Percentiles rank a stretch among this genome's conserved stretches.
Evolutionary conservation across 2,113 vertebrate genomes (phyloP).

Genomic region (Morone chrysops): DNA sequence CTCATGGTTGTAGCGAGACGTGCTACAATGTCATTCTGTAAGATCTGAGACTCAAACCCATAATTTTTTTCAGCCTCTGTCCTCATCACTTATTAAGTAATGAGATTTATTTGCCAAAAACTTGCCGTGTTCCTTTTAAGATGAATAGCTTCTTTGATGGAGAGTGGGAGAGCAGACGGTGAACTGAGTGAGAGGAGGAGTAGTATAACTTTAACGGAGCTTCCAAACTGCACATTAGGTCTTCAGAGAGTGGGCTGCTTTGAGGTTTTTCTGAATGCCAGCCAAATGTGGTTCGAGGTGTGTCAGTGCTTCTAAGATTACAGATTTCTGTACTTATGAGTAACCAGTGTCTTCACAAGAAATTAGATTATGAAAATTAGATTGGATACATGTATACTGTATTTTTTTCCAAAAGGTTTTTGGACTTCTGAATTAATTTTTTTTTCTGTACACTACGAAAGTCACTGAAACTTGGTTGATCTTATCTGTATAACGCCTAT

Average conservation of each 20-base stretch:
- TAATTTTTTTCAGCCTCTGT: not conserved
- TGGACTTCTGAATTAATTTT: too few relatives aligned
- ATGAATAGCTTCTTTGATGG: conserved; percentile 13
- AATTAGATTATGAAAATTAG: not conserved
- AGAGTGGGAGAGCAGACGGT: not conserved
- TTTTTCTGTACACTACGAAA: too few relatives aligned
- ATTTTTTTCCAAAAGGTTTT: too few relatives aligned
- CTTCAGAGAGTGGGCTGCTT: conserved; percentile 11
- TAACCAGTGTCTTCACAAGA: not conserved
- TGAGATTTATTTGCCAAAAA: conserved; percentile 12
- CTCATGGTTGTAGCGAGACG: too few relatives aligned
- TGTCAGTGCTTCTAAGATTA: not conserved
- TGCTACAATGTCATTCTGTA: not conserved
- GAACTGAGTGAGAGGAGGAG: conserved; percentile 11
- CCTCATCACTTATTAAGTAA: conserved; percentile 12
- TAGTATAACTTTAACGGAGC: conserved; percentile 3
- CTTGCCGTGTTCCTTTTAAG: not conserved
- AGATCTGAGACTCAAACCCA: not conserved
- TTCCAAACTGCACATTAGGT: conserved; percentile 12
- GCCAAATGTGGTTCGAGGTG: not conserved
- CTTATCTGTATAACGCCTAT: too few relatives aligned
- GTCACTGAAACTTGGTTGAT: not conserved
- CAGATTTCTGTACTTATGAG: not conserved
- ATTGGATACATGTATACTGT: too few relatives aligned
- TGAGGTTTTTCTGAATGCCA: not conserved